phyloP scores from a whole-genome alignment of 2,888 invertebrate genomes.

The Thecophora atra region DNA sequence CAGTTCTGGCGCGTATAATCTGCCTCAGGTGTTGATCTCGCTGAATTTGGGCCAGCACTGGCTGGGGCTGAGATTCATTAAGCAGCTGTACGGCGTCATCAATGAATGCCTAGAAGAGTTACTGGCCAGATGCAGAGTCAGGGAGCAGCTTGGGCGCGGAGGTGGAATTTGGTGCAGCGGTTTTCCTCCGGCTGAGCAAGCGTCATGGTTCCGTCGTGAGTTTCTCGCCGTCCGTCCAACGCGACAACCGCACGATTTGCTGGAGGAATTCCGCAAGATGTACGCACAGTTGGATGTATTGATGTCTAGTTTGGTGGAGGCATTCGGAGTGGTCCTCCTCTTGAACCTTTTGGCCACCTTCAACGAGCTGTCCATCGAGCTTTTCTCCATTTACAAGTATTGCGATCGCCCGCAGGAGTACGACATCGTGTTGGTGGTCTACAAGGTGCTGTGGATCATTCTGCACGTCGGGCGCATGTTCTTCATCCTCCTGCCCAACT shows the following conservation, averaged over 20 bases:
- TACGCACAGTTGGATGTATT: constrained; percentile 41
- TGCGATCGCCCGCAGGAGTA: constrained; percentile 32
- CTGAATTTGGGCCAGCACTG: constrained; percentile 45
- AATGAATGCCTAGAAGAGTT: neutral
- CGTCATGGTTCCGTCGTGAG: constrained; percentile 41
- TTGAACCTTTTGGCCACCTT: constrained; percentile 43
- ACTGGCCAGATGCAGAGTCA: neutral
- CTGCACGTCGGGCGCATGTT: constrained; percentile 46
- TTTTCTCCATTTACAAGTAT: constrained; percentile 45
- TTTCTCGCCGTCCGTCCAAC: constrained; percentile 25
- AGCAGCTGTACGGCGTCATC: constrained; percentile 1
- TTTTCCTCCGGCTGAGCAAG: neutral
- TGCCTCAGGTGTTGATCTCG: constrained; percentile 43
- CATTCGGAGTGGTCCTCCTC: constrained; percentile 42
- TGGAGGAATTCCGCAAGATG: constrained; percentile 38
- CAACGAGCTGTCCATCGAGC: constrained; percentile 40
- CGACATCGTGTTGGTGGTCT: constrained; percentile 39
- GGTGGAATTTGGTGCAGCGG: neutral
- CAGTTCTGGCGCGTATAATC: constrained; percentile 37
- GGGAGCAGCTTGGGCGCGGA: neutral
- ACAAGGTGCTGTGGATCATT: constrained; percentile 47
- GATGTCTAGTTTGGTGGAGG: constrained; percentile 26
- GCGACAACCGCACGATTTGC: constrained; percentile 25
- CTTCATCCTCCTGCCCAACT: constrained; percentile 41
- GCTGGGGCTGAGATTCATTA: constrained; percentile 40